These are phyloP conservation scores for Gymnobelideus leadbeateri DNA, from an alignment of 2,113 vertebrate genomes.

Conservation along the genomic window DNA sequence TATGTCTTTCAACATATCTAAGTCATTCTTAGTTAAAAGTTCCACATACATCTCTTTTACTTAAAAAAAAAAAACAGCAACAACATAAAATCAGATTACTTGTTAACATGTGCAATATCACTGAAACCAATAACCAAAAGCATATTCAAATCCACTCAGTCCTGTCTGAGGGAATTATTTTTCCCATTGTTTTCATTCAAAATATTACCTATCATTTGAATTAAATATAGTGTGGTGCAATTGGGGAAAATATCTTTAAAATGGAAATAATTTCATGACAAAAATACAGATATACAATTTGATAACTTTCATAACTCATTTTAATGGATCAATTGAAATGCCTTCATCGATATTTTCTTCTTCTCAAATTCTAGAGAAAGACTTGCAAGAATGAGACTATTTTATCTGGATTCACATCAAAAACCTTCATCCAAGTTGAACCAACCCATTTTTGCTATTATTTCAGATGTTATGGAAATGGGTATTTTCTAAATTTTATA, in stretches of 20 bases:
- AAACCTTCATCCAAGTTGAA: too few species aligned
- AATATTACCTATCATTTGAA: conserved; percentile 5
- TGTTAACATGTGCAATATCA: conserved; percentile 9
- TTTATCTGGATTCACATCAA: too few species aligned
- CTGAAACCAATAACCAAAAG: conserved; percentile 13
- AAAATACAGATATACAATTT: neutral
- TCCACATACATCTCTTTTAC: neutral
- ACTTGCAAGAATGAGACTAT: too few species aligned
- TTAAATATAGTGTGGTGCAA: conserved; percentile 18
- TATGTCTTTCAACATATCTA: neutral
- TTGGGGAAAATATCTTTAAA: neutral
- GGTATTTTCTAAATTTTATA: too few species aligned
- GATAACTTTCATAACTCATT: neutral
- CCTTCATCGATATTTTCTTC: too few species aligned
- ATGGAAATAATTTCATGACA: neutral
- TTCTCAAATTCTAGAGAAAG: too few species aligned
- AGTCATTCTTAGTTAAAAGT: neutral
- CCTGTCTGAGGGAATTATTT: conserved; percentile 47
- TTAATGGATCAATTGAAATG: neutral
- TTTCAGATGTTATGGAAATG: too few species aligned
- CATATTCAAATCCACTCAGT: conserved; percentile 29
- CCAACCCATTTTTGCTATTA: too few species aligned
- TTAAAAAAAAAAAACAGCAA: conserved; percentile 6
- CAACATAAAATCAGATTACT: conserved; percentile 11
- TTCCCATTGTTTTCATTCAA: conserved; percentile 43